A percentile compares a stretch with the other conserved stretches of the same genome.
Evolutionary conservation across 2,888 invertebrate species (phyloP).

Genomic region (Alloplasta piceator): DNA sequence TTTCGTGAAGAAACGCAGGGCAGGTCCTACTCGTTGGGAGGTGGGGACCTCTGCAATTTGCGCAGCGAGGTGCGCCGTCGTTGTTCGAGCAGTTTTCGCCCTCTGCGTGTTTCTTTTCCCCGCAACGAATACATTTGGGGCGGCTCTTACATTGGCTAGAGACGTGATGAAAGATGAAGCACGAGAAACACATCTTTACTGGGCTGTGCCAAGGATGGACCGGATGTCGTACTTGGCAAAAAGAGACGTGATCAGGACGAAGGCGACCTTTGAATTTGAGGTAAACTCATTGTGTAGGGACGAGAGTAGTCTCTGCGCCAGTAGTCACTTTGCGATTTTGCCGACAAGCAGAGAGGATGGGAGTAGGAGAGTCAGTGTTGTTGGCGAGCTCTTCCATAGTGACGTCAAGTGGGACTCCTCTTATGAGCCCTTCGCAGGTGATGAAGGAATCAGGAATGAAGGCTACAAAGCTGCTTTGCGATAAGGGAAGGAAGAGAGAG

Average conservation of each 20-base stretch:
- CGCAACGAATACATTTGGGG: conserved; percentile 32
- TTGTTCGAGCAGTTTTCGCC: conserved; percentile 5
- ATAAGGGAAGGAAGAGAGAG: not conserved
- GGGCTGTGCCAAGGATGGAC: conserved; percentile 31
- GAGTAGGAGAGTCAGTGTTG: not conserved
- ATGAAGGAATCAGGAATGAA: conserved; percentile 28
- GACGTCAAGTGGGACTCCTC: conserved; percentile 14
- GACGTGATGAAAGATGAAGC: conserved; percentile 24
- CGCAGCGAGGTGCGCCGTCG: conserved; percentile 8
- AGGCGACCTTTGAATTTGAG: conserved; percentile 30
- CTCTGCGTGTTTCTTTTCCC: not conserved
- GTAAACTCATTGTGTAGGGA: conserved; percentile 7
- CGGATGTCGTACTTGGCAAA: conserved; percentile 17
- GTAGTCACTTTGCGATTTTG: conserved; percentile 28
- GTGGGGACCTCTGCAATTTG: conserved; percentile 20
- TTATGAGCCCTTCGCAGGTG: conserved; percentile 16
- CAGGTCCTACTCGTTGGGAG: conserved; percentile 1
- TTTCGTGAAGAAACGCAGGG: conserved; percentile 22
- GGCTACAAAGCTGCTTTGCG: not conserved
- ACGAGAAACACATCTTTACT: conserved; percentile 36
- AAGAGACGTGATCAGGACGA: conserved; percentile 18
- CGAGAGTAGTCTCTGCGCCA: not conserved
- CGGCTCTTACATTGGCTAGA: not conserved
- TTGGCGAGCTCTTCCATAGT: conserved; percentile 1
- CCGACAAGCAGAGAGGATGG: not conserved